Evolutionary conservation across 2,113 vertebrate species (phyloP).

Genomic region (Caranx ignobilis): DNA sequence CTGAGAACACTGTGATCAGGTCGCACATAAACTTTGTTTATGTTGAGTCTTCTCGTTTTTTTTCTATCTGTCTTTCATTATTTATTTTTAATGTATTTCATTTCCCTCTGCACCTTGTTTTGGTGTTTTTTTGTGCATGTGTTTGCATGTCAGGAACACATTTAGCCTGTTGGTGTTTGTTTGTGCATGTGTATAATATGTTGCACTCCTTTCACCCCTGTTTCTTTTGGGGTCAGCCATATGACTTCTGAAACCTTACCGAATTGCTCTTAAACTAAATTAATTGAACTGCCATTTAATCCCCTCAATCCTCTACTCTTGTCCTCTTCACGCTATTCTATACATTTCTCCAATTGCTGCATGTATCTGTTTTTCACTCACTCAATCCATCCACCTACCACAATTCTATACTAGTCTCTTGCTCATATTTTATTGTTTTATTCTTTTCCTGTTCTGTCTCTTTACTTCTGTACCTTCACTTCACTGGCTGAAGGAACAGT

Average conservation of each 20-base stretch:
- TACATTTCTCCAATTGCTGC: not conserved
- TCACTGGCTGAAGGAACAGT: not conserved
- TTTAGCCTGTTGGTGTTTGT: not conserved
- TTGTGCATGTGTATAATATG: not conserved
- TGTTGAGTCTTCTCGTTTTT: not conserved
- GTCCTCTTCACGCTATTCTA: not conserved
- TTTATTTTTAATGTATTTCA: not conserved
- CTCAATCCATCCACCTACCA: not conserved
- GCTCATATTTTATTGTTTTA: not conserved
- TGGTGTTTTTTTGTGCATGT: not conserved
- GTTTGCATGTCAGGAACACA: constrained; percentile 13
- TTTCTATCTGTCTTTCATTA: not conserved
- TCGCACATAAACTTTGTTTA: constrained; percentile 26
- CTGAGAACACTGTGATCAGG: constrained; percentile 43
- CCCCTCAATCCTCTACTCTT: not conserved
- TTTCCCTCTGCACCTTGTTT: not conserved
- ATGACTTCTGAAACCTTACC: constrained; percentile 39
- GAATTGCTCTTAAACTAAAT: constrained; percentile 29
- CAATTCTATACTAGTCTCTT: not conserved
- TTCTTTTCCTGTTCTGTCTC: not conserved
- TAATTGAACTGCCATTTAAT: not conserved
- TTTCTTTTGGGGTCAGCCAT: constrained; percentile 35
- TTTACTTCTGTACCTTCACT: not conserved
- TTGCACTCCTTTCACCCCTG: not conserved
- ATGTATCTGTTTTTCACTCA: not conserved